A percentile compares a stretch with the other conserved stretches of the same genome.
Evolutionary conservation across 2,113 vertebrate species (phyloP).

Genomic region (Colaptes auratus): DNA sequence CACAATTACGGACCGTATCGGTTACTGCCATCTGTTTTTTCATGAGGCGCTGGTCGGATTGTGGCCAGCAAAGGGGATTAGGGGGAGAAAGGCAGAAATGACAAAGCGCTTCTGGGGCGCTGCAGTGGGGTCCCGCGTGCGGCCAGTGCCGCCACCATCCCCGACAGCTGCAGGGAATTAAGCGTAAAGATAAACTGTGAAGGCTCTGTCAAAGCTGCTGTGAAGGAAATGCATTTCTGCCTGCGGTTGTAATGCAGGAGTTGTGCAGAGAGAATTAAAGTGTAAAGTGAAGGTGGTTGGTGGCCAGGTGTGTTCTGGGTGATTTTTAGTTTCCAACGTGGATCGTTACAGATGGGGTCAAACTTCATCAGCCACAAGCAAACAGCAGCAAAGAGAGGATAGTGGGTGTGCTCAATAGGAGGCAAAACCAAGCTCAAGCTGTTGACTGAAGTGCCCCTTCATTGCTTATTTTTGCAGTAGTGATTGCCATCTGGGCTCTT

Average conservation of each 20-base stretch:
- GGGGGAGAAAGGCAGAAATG: constrained; percentile 57
- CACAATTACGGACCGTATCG: constrained; percentile 47
- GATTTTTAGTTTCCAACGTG: background rate
- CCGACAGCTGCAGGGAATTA: constrained; percentile 66
- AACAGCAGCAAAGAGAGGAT: background rate
- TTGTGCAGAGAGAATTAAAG: background rate
- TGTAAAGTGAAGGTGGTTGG: background rate
- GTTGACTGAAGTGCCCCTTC: background rate
- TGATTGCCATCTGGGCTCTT: background rate
- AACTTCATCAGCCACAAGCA: background rate
- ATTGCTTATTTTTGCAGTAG: background rate
- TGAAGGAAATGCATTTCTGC: constrained; percentile 24
- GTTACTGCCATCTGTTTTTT: constrained; percentile 77
- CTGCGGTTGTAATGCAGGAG: background rate
- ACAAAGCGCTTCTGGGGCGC: constrained; percentile 5
- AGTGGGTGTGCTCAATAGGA: background rate
- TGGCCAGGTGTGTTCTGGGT: background rate
- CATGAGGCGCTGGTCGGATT: constrained; percentile 22
- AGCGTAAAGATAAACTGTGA: constrained; percentile 72
- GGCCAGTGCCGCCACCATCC: background rate
- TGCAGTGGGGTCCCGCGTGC: background rate
- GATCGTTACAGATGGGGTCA: fast-evolving
- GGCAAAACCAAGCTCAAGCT: background rate
- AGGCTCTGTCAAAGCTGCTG: constrained; percentile 59
- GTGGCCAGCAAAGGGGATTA: constrained; percentile 72